These are phyloP conservation scores for Cosmorhoe ocellata DNA, from an alignment of 2,888 invertebrate genomes.

Conservation along the genomic window DNA sequence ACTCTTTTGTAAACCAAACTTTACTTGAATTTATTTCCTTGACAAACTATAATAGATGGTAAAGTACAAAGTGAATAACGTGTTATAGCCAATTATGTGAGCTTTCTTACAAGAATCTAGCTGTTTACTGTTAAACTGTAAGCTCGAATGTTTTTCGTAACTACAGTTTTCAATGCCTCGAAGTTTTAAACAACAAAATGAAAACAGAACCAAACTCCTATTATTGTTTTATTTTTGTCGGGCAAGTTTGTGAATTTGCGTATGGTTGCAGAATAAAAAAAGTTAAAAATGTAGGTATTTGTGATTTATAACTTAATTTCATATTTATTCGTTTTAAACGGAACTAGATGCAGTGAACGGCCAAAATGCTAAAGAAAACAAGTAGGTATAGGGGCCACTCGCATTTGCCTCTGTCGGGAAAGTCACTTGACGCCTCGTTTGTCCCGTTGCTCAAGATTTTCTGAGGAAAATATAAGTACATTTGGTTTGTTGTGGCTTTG, in stretches of 20 bases:
- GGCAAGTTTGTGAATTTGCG: conserved; percentile 7
- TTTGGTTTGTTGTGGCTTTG: conserved; percentile 3
- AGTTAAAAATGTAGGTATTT: no score
- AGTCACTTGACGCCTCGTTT: conserved; percentile 39
- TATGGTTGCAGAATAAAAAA: no score
- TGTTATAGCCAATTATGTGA: no score
- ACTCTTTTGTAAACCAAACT: no score
- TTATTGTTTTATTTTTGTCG: conserved; percentile 33
- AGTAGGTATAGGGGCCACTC: conserved; percentile 16
- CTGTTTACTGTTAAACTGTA: neutral
- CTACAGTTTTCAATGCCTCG: conserved; percentile 24
- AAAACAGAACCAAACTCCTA: conserved; percentile 24
- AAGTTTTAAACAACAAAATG: conserved; percentile 37
- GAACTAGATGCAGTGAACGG: no score
- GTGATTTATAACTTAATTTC: no score
- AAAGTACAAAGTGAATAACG: no score
- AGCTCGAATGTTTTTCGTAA: conserved; percentile 16
- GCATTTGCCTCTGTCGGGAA: conserved; percentile 28
- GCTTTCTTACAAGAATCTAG: no score
- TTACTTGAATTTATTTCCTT: no score
- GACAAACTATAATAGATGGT: no score
- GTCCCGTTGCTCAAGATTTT: conserved; percentile 31
- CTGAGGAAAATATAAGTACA: conserved; percentile 25
- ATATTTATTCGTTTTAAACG: no score
- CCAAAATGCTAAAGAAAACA: no score